These are phyloP conservation scores for Idris sp. DNA, from an alignment of 1,140 invertebrate species.

Conservation along the genomic window DNA sequence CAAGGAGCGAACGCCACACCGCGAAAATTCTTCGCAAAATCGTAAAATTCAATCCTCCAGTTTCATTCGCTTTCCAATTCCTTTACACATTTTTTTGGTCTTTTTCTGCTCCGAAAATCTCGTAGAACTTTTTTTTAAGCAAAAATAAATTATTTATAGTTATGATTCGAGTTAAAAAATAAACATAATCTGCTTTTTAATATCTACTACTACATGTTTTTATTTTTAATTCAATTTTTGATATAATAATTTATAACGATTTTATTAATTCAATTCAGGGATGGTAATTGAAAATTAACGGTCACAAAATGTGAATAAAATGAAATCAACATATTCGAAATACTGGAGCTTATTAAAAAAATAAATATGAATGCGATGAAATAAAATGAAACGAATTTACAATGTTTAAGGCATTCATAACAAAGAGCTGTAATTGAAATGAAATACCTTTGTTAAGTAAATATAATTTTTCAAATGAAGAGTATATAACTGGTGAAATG, in stretches of 20 bases:
- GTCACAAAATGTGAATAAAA: too few species aligned
- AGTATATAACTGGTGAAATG: constrained; percentile 18
- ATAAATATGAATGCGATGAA: constrained; percentile 7
- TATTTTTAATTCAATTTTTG: too few species aligned
- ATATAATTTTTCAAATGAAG: constrained; percentile 24
- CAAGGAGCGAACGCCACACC: constrained; percentile 54
- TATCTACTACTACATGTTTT: too few species aligned
- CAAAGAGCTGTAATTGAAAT: constrained; percentile 26
- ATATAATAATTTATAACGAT: too few species aligned
- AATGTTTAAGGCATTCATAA: constrained; percentile 6
- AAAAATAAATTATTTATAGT: too few species aligned
- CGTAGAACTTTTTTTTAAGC: too few species aligned
- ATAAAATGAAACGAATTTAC: constrained; percentile 3
- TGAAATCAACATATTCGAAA: too few species aligned
- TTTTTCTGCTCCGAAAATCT: constrained; percentile 27
- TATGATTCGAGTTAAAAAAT: too few species aligned
- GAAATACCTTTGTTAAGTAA: constrained; percentile 16
- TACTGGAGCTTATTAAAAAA: background rate
- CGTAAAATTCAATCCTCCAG: constrained; percentile 44
- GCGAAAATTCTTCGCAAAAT: constrained; percentile 59
- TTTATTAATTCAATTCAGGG: too few species aligned
- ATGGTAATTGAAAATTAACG: too few species aligned
- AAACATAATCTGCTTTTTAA: too few species aligned
- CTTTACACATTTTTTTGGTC: constrained; percentile 12
- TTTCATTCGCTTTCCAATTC: constrained; percentile 36